Conservation (phyloP, 2,113 vertebrate genomes). For the Hemibagrus wyckioides region DNA sequence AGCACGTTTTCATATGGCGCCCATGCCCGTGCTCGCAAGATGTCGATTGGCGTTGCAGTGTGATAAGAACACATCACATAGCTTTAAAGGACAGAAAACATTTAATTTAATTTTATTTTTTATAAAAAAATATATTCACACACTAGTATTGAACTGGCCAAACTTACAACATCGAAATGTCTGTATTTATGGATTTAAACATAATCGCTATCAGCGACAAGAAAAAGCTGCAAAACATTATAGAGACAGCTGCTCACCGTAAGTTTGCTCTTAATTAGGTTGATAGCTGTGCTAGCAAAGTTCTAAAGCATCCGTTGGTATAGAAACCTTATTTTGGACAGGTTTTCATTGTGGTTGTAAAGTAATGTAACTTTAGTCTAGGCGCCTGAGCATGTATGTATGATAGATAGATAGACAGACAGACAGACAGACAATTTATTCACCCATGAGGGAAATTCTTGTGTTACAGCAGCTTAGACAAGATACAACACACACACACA, state of each 20-base stretch:
- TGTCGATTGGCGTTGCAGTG: background rate
- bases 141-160: background rate
- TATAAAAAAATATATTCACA: background rate
- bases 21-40: background rate
- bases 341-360: background rate
- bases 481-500: too few species aligned
- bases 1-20: conserved; percentile 24
- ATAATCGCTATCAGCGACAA: conserved; percentile 58
- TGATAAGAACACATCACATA: background rate
- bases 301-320: too few species aligned
- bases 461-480: background rate
- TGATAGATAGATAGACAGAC: too few species aligned
- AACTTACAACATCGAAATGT: conserved; percentile 57
- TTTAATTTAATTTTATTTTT: background rate
- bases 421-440: too few species aligned
- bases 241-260: conserved; percentile 75
- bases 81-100: background rate
- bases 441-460: too few species aligned
- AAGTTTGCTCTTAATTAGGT: conserved; percentile 55
- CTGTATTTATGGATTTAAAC: conserved; percentile 74
- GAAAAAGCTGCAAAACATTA: conserved; percentile 51
- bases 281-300: background rate
- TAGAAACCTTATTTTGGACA: background rate
- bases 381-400: too few species aligned
- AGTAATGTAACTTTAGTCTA: background rate